Evolutionary conservation across 2,797 vertebrate genomes (phyloP), one percentile per base, ranked within the genome.

Genomic region (Acanthis flammea): DNA sequence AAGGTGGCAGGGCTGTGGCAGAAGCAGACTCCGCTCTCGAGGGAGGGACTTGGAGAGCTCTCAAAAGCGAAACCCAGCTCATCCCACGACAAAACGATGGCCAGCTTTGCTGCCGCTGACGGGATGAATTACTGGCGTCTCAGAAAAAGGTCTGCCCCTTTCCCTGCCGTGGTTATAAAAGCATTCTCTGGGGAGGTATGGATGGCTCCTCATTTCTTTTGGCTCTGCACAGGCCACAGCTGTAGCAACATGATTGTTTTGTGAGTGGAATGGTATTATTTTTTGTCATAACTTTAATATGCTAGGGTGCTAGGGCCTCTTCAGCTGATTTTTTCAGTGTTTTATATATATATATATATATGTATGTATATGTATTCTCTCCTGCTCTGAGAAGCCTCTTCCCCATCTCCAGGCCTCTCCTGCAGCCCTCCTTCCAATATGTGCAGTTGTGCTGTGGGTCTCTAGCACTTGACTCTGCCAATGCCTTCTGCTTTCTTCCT

Each of bases 221-320:
- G 92, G 94, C 93, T 95, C 45, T 2, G 10, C 41, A 93, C 37
- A 73, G 77, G 74, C 67, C 67, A 54, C 92, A 95, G 95, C 90
- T 95, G 92, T 85, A 76, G 94, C 90, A 97, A 94, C 83, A 82
- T 14, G 62, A 95, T 65, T 93, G 90, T 67, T 94, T 79, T 84
- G 58, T 53, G 60, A 93, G 80, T 8, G 41, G 22, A 95, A 88
- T 39, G 30, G 60, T 85, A 19, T 87, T 96, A 74, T 48, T 82
- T 76, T 92, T 94, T 88, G 67, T 71, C 88, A 74, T 85, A 81
- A 88, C 53, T 86, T 82, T 65, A 39, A 79, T 77, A 63, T n/a
- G n/a, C n/a, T n/a, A n/a, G n/a, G n/a, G n/a, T 0, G 1, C 63
- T 50, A 65, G 28, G 70, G 62, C 37, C 55, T 76, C 73, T 74